Base-by-base conservation (phyloP, 2,113 vertebrate genomes). In the Lethenteron reissneri region DNA sequence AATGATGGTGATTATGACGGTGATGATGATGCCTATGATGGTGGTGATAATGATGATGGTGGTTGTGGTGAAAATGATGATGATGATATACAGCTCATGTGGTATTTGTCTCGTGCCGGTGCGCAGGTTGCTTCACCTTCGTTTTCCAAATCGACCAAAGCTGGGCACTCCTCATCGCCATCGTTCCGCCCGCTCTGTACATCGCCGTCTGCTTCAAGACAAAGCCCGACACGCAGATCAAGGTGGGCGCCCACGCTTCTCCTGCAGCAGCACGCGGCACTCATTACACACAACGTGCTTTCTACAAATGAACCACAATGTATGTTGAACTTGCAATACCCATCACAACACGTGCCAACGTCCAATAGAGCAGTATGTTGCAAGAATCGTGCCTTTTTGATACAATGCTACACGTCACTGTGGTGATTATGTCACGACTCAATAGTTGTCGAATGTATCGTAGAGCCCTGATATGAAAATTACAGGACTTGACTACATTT, bases 251-350 rank as follows among this genome's bases (percentile, higher is more conserved):
- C 82, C 64, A 82, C 71, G 19, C 76, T 85, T 41, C 77, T 86
- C 76, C 85, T 83, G 60, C 74, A 85, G 56, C 69, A 84, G 1
- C 85, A 86, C 5, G 84, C 84, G 1, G 85, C 85, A 76, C 80
- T 85, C 58, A 86, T 85, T 84, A 84, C 82, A 3, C 83, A 82
- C 11, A 83, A 83, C 11, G 75, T 85, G 7, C 82, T 85, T 72
- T 80, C 83, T 21, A 86, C 85, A 72, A 83, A 12, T 41, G 41
- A 41, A 41, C 41, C 41, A 41, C 41, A 41, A 41, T 41, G 41
- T 41, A 41, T 41, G 5, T 41, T 41, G 41, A 41, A 41, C 41
- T 41, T 41, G 41, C 41, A 41, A 41, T 41, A 41, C 41, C 41
- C 41, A 41, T 41, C 41, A 41, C 1, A 41, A 41, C 41, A 41